These are phyloP conservation scores for Parascotia fuliginaria DNA, from an alignment of 2,888 invertebrate species.

Conservation along the genomic window DNA sequence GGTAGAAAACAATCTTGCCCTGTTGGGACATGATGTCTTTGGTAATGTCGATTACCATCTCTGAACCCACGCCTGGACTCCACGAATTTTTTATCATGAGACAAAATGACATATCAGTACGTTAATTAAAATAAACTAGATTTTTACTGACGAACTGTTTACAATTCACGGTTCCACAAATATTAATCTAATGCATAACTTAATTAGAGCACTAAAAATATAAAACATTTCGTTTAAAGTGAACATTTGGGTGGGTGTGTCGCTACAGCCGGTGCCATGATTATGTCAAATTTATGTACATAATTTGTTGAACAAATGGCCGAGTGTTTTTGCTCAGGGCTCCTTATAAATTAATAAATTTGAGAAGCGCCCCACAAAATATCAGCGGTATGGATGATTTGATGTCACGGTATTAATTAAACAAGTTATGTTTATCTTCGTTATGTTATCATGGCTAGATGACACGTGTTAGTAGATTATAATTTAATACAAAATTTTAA, in stretches of 20 bases:
- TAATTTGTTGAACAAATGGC: conserved; percentile 55
- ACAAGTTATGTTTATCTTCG: background rate
- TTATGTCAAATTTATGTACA: conserved; percentile 63
- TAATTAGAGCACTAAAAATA: conserved; percentile 9
- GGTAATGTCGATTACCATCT: no score
- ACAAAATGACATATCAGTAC: background rate
- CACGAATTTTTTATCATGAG: no score
- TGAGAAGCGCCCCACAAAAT: conserved; percentile 21
- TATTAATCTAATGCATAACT: conserved; percentile 10
- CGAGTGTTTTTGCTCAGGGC: conserved; percentile 47
- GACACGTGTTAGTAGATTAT: no score
- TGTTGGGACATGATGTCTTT: no score
- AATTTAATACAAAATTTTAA: no score
- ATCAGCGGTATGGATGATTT: background rate
- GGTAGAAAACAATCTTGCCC: no score
- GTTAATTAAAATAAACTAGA: background rate
- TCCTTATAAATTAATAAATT: conserved; percentile 51
- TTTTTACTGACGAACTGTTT: background rate
- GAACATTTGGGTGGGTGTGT: conserved; percentile 39
- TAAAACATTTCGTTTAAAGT: conserved; percentile 32
- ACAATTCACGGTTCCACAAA: background rate
- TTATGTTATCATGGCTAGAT: background rate
- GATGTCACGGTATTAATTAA: background rate
- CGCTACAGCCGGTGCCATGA: conserved; percentile 49
- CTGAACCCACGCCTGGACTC: no score